A percentile compares a stretch with the other conserved stretches of the same genome.
Conservation (phyloP, 1,140 invertebrate genomes). For the Octopus sinensis region DNA sequence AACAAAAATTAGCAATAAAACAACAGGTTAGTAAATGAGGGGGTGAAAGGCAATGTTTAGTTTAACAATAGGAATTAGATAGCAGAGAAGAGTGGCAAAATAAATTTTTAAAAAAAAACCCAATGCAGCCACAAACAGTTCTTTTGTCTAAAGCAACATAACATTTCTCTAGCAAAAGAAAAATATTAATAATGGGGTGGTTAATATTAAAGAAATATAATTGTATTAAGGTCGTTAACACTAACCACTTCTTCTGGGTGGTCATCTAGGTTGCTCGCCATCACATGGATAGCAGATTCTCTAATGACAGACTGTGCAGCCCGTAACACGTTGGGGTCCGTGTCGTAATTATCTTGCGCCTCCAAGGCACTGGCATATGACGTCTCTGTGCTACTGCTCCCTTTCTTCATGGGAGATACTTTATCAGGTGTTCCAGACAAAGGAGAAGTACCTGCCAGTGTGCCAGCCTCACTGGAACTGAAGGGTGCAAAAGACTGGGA, state of each 20-base stretch:
- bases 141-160: too few species aligned
- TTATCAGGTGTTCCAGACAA: constrained; percentile 10
- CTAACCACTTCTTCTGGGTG: constrained; percentile 1
- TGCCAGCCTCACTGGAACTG: constrained; percentile 3
- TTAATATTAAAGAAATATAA: too few species aligned
- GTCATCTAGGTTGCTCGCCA: constrained; percentile 5
- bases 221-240: background rate
- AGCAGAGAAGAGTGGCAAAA: too few species aligned
- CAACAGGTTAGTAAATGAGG: too few species aligned
- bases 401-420: constrained; percentile 8
- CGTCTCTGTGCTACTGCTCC: constrained; percentile 11
- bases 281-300: constrained; percentile 6
- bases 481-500: constrained; percentile 5
- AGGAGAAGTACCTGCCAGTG: constrained; percentile 5
- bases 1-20: too few species aligned
- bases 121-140: too few species aligned
- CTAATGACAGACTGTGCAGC: constrained; percentile 7
- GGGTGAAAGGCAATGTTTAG: too few species aligned
- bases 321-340: constrained; percentile 2
- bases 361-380: constrained; percentile 13
- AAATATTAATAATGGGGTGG: too few species aligned
- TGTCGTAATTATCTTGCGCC: constrained; percentile 10
- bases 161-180: too few species aligned
- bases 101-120: too few species aligned
- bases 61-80: too few species aligned